Evolutionary conservation across 1,140 invertebrate species (phyloP).

Genomic region (Eupeodes corollae): DNA sequence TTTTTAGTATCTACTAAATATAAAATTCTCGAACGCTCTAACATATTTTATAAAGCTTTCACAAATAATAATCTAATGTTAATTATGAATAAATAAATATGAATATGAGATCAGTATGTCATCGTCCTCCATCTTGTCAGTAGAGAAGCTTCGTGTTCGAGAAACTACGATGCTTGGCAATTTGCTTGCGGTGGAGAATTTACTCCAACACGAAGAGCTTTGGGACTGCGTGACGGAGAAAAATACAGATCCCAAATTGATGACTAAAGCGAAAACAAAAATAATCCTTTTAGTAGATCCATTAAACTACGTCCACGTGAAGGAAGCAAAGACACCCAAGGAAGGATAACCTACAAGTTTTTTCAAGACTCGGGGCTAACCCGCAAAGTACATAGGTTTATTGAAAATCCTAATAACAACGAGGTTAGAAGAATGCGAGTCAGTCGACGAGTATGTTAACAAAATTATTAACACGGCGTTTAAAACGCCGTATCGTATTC

Average conservation of each 20-base stretch:
- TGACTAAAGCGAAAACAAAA: constrained; percentile 18
- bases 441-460: constrained; percentile 29
- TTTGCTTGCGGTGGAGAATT: constrained; percentile 21
- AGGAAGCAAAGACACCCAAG: constrained; percentile 11
- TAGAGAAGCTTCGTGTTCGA: too few relatives aligned
- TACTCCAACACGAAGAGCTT: constrained; percentile 23
- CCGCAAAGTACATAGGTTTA: constrained; percentile 23
- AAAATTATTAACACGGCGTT: constrained; percentile 26
- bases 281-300: constrained; percentile 25
- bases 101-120: too few relatives aligned
- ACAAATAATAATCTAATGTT: too few relatives aligned
- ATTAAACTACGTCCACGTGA: constrained; percentile 21
- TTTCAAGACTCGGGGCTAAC: constrained; percentile 28
- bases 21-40: too few relatives aligned
- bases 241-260: constrained; percentile 15
- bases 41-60: too few relatives aligned
- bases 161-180: constrained; percentile 13
- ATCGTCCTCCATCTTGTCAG: too few relatives aligned
- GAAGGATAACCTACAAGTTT: constrained; percentile 17
- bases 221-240: constrained; percentile 15
- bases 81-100: too few relatives aligned
- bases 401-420: constrained; percentile 21
- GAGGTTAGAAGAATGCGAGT: constrained; percentile 16
- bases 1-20: too few relatives aligned
- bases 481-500: too few relatives aligned